These are phyloP conservation scores for Acanthococcus lagerstroemiae DNA, from an alignment of 2,888 invertebrate genomes.

Conservation along the genomic window DNA sequence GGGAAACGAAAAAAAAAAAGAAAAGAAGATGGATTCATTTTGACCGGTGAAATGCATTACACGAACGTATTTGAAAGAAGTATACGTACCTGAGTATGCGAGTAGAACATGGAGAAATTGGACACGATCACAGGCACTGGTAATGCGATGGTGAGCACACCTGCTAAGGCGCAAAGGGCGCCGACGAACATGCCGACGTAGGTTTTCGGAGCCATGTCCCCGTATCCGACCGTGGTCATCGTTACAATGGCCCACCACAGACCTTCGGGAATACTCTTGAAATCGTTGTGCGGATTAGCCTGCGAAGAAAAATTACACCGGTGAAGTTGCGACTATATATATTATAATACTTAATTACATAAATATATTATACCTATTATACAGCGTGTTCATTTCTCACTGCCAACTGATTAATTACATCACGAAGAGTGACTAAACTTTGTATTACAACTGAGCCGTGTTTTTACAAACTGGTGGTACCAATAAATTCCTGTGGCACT, in stretches of 20 bases:
- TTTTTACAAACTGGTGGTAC: too few species aligned
- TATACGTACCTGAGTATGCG: slow-evolving; percentile 68
- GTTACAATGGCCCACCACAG: slow-evolving; percentile 99
- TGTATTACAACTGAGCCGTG: too few species aligned
- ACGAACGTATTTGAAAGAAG: too few species aligned
- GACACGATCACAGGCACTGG: slow-evolving; percentile 99
- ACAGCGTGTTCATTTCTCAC: too few species aligned
- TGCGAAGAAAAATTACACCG: too few species aligned
- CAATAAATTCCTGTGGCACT: too few species aligned
- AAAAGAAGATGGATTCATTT: not conserved
- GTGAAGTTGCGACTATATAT: too few species aligned
- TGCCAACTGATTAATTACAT: too few species aligned
- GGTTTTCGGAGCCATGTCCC: slow-evolving; percentile 97
- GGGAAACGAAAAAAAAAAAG: not conserved
- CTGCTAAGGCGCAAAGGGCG: slow-evolving; percentile 93
- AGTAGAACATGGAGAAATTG: slow-evolving; percentile 96
- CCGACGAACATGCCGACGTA: slow-evolving; percentile 98
- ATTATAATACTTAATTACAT: too few species aligned
- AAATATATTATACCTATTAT: too few species aligned
- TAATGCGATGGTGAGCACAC: slow-evolving; percentile 95
- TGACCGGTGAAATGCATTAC: too few species aligned
- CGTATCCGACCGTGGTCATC: slow-evolving; percentile 98
- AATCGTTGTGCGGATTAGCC: slow-evolving; percentile 91
- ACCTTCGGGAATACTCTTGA: slow-evolving; percentile 94
- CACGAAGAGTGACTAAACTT: too few species aligned